These are phyloP conservation scores for Sanderia malayensis DNA, from an alignment of 30 jellyfish, hydroid and myxozoan species.

Conservation along the genomic window DNA sequence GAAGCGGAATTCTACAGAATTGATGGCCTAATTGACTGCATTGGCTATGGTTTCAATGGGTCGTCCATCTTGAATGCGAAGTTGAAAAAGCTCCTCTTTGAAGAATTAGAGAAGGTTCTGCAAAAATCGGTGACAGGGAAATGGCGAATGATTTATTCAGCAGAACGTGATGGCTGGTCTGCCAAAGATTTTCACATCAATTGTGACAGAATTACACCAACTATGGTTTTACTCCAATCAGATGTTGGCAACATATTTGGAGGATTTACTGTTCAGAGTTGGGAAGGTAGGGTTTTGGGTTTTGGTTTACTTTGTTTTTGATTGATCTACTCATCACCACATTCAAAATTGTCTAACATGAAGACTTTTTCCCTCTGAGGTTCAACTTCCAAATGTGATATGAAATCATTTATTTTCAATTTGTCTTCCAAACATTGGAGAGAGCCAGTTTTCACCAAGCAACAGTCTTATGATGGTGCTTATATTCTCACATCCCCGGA, in stretches of 20 bases:
- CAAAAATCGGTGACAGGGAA: background rate
- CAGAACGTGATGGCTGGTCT: background rate
- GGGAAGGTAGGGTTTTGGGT: too few relatives aligned
- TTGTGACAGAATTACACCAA: conserved; percentile 10
- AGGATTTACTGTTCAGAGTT: conserved; percentile 2
- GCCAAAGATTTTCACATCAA: conserved; percentile 5
- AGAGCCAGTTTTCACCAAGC: background rate
- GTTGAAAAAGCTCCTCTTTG: background rate
- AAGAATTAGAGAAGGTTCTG: background rate
- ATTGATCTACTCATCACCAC: too few relatives aligned
- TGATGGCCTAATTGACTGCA: background rate
- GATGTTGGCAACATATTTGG: conserved; percentile 19
- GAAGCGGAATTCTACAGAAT: background rate
- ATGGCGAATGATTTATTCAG: conserved; percentile 8
- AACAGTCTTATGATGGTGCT: background rate
- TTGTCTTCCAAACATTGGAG: background rate
- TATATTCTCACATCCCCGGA: background rate
- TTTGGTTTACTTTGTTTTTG: too few relatives aligned
- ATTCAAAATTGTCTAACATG: background rate
- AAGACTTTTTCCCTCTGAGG: background rate
- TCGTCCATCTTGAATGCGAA: background rate
- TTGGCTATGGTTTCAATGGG: background rate
- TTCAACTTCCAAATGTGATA: background rate
- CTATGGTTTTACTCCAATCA: conserved; percentile 6
- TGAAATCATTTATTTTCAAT: background rate